A percentile compares a stretch with the other conserved stretches of the same genome.
Evolutionary conservation across 2,888 invertebrate species (phyloP).

Genomic region (Encarsia formosa): DNA sequence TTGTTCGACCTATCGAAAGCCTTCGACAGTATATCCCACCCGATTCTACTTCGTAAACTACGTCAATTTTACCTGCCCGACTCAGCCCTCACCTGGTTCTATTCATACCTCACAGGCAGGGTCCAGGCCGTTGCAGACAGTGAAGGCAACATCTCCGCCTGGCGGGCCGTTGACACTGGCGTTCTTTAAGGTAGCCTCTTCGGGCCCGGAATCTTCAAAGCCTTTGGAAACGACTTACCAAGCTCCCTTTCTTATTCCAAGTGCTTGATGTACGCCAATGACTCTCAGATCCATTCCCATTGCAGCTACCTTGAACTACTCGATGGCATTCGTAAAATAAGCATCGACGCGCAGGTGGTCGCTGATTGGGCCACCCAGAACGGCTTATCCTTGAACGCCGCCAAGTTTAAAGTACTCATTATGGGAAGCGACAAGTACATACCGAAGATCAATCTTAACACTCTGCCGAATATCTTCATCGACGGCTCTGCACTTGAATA

Average conservation of each 20-base stretch:
- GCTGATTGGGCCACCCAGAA: neutral
- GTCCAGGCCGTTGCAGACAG: neutral
- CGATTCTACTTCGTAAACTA: too few relatives aligned
- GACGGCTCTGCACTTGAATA: neutral
- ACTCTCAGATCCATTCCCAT: too few relatives aligned
- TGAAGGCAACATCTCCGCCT: neutral
- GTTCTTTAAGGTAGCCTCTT: too few relatives aligned
- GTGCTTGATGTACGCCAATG: too few relatives aligned
- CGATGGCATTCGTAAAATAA: neutral
- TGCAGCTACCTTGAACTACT: too few relatives aligned
- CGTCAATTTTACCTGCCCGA: too few relatives aligned
- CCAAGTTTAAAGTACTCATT: slow-evolving; percentile 4
- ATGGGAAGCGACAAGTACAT: neutral
- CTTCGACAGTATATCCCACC: neutral
- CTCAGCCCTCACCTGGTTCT: too few relatives aligned
- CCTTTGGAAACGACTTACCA: neutral
- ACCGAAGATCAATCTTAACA: too few relatives aligned
- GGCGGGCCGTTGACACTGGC: neutral
- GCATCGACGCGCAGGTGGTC: neutral
- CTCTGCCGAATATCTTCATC: neutral
- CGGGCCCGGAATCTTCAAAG: too few relatives aligned
- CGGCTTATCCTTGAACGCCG: neutral
- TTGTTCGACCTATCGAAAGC: too few relatives aligned
- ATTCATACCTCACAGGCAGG: too few relatives aligned
- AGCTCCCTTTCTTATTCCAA: neutral